Percentiles rank a stretch among this genome's conserved stretches.
phyloP scores from a whole-genome alignment of 1,140 invertebrate genomes.

The Anoplolepis gracilipes region DNA sequence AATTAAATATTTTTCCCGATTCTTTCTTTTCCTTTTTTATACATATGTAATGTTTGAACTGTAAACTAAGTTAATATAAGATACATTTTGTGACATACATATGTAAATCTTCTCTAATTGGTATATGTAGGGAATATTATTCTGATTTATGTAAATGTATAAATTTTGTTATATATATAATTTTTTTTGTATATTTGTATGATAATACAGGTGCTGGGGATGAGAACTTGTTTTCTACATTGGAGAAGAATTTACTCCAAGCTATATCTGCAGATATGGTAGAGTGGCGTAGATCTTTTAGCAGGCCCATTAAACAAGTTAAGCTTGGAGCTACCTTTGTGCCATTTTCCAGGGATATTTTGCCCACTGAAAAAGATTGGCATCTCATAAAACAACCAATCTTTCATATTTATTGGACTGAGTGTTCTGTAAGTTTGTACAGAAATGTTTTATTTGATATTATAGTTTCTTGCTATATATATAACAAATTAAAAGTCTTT shows the following conservation, averaged over 20 bases:
- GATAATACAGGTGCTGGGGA: conserved; percentile 93
- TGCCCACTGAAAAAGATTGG: conserved; percentile 90
- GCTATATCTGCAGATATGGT: conserved; percentile 93
- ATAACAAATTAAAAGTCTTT: neutral
- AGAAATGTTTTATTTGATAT: conserved; percentile 3
- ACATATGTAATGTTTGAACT: neutral
- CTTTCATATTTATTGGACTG: conserved; percentile 98
- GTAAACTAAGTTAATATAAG: neutral
- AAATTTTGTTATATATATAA: too few species aligned
- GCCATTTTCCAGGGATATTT: conserved; percentile 90
- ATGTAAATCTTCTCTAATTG: conserved; percentile 37
- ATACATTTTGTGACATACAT: neutral
- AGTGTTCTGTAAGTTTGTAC: conserved; percentile 91
- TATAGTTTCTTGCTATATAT: neutral
- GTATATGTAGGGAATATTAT: conserved; percentile 46
- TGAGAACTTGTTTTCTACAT: conserved; percentile 93
- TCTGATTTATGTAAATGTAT: too few species aligned
- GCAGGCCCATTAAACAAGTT: conserved; percentile 93
- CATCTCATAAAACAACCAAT: conserved; percentile 94
- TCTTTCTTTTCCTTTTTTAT: neutral
- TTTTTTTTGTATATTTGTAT: too few species aligned
- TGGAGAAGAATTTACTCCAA: conserved; percentile 91
- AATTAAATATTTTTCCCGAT: neutral
- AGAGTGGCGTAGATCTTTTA: conserved; percentile 96
- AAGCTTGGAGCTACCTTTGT: conserved; percentile 94